Evolutionary conservation across 2,888 invertebrate genomes (phyloP).

Genomic region (Idaea aversata): DNA sequence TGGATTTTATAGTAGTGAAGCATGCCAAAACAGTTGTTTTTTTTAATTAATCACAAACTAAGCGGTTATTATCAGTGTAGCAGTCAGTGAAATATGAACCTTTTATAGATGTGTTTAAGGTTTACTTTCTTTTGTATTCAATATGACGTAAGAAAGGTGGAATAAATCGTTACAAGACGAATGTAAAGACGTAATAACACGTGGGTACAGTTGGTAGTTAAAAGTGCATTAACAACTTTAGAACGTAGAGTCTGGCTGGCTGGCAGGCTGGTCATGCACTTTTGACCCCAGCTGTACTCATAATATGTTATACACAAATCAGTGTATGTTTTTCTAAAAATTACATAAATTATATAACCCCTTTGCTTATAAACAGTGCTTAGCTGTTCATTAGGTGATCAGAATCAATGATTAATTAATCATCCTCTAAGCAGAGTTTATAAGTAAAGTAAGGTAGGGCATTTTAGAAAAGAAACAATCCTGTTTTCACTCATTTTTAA

Average conservation of each 20-base stretch:
- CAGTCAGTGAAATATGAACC: not conserved
- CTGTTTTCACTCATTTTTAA: not conserved
- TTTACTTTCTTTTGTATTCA: not conserved
- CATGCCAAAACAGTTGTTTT: too few relatives aligned
- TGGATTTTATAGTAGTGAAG: too few relatives aligned
- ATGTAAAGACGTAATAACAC: not conserved
- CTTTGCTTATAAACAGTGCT: not conserved
- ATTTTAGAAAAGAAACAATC: not conserved
- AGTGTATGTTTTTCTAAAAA: conserved; percentile 63
- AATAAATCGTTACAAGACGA: not conserved
- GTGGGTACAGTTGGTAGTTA: not conserved
- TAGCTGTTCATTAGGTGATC: not conserved
- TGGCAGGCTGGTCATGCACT: conserved; percentile 12
- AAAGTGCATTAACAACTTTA: not conserved
- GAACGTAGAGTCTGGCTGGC: too few relatives aligned
- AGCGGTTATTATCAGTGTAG: too few relatives aligned
- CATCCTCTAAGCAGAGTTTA: not conserved
- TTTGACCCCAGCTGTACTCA: conserved; percentile 5
- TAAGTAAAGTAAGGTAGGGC: not conserved
- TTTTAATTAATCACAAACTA: too few relatives aligned
- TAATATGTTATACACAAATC: conserved; percentile 59
- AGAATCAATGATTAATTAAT: too few relatives aligned
- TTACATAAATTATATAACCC: conserved; percentile 8
- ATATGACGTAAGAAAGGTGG: not conserved
- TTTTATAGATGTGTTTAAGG: not conserved